Base-by-base conservation (phyloP, 2,888 invertebrate genomes). In the Caenorhabditis zanzibari region DNA sequence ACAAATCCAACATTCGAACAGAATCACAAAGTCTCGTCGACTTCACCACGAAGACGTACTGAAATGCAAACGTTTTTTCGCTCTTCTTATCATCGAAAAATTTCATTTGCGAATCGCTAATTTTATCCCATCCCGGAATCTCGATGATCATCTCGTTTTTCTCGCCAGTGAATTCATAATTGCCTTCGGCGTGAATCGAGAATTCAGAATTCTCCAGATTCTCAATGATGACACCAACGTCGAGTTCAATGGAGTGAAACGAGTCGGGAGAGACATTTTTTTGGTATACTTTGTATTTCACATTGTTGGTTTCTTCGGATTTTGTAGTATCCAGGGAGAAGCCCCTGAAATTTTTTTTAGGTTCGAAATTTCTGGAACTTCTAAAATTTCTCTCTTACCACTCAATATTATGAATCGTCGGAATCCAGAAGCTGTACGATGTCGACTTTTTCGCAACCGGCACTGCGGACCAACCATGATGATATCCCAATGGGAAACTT, bases 71-170 rank as follows among this genome's bases (percentile, higher is more conserved):
- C 12, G 12, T 35, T 5, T 66, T 52, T 14, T 38, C 9, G n/a
- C 24, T 14, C 24, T 16, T 41, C 16, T 54, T 68, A 38, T 41
- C 26, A n/a, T 68, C 41, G 38, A 38, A 68, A 68, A 54, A 68
- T 16, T 35, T 24, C 1, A 54, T 19, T 2, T 35, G 22, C 7
- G 7, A 5, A 22, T 68, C 68, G 9, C 24, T 54, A n/a, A 68
- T 68, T 24, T 68, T 68, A 9, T 68, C 54, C 14, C 12, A 54
- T 24, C 35, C 68, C 14, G 68, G 49, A 35, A 68, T 68, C 22
- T 68, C 68, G 19, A 68, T 9, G 6, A 35, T n/a, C 68, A 68
- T 19, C 9, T 68, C 41, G 3, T 24, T 16, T 5, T 54, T 19
- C 0, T 41, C 38, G n/a, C 26, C 24, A n/a, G 16, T 14, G 22